A percentile compares a stretch with the other conserved stretches of the same genome.
Evolutionary conservation across 2,888 invertebrate genomes (phyloP).

Genomic region (Tenthredo notha): DNA sequence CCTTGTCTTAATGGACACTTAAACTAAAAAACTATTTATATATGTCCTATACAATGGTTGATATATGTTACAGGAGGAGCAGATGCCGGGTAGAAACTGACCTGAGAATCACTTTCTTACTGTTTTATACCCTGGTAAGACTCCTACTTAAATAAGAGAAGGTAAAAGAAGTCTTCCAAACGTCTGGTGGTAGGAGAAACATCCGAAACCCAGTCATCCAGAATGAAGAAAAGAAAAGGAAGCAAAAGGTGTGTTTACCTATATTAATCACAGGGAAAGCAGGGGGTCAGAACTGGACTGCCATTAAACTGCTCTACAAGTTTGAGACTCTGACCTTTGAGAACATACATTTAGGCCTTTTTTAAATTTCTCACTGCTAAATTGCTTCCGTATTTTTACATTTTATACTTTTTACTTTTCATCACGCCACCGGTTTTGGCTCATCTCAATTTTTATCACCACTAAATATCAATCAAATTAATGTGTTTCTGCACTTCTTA

Average conservation of each 20-base stretch:
- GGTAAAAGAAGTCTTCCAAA: constrained; percentile 71
- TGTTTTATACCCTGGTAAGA: constrained; percentile 72
- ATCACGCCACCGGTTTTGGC: neutral
- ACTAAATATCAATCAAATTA: neutral
- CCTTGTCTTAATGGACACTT: neutral
- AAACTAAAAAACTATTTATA: constrained; percentile 8
- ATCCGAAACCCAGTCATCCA: constrained; percentile 71
- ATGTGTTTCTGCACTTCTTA: neutral
- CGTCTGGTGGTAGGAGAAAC: constrained; percentile 69
- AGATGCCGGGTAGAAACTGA: constrained; percentile 69
- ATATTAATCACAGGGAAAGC: constrained; percentile 44
- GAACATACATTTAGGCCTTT: neutral
- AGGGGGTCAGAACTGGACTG: constrained; percentile 50
- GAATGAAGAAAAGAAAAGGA: constrained; percentile 67
- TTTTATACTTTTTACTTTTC: neutral
- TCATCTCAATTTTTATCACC: neutral
- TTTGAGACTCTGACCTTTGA: constrained; percentile 36
- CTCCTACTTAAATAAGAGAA: constrained; percentile 71
- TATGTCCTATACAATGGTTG: constrained; percentile 45
- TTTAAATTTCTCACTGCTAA: constrained; percentile 21
- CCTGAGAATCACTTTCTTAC: constrained; percentile 67
- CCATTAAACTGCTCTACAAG: constrained; percentile 30
- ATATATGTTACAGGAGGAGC: constrained; percentile 57
- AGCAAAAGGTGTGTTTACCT: constrained; percentile 23
- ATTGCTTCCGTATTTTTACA: neutral